Percentiles rank a stretch among this genome's conserved stretches.
phyloP scores from a whole-genome alignment of 1,140 invertebrate species.

The Trinorchestia longiramus region DNA sequence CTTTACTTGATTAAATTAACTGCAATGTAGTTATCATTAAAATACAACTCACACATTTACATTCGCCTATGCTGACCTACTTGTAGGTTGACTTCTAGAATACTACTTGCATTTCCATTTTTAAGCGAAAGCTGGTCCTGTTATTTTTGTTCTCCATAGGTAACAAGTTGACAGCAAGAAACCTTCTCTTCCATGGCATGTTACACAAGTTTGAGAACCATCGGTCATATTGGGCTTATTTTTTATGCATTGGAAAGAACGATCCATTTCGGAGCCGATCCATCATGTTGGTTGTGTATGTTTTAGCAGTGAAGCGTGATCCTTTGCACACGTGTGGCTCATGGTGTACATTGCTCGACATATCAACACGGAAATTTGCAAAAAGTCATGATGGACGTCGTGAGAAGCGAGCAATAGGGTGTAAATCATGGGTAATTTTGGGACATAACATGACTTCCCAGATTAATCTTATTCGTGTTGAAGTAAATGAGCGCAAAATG shows the following conservation, averaged over 20 bases:
- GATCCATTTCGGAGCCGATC: constrained; percentile 38
- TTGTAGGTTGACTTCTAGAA: background rate
- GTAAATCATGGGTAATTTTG: constrained; percentile 35
- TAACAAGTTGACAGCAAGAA: background rate
- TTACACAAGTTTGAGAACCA: constrained; percentile 13
- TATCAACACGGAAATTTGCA: constrained; percentile 17
- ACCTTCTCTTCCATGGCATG: constrained; percentile 5
- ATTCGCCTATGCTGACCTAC: background rate
- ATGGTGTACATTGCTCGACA: constrained; percentile 45
- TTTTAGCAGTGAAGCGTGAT: constrained; percentile 52
- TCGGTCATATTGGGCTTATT: constrained; percentile 51
- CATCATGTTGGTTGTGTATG: constrained; percentile 50
- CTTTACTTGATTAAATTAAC: background rate
- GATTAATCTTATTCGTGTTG: background rate
- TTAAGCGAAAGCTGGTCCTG: background rate
- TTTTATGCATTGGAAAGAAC: constrained; percentile 37
- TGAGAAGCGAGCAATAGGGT: constrained; percentile 32
- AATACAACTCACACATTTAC: background rate
- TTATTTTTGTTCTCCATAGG: background rate
- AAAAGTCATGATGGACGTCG: constrained; percentile 44
- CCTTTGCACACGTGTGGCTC: constrained; percentile 41
- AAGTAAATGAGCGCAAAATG: background rate
- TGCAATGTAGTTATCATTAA: background rate
- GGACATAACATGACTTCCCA: background rate
- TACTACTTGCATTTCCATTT: background rate